A percentile compares a stretch with the other conserved stretches of the same genome.
Evolutionary conservation across 2,797 vertebrate species (phyloP).

Genomic region (Astyanax mexicanus): DNA sequence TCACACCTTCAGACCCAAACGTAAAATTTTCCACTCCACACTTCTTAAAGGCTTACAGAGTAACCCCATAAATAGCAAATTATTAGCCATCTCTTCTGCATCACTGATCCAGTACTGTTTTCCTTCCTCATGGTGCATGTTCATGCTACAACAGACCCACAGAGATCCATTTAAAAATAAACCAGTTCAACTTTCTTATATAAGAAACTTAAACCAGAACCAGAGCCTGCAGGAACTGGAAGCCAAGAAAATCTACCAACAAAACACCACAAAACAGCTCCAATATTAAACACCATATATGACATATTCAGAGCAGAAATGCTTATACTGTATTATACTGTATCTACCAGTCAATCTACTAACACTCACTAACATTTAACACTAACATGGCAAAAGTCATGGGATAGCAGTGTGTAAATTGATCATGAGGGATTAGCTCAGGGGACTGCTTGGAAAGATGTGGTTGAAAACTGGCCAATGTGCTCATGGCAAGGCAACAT

Average conservation of each 20-base stretch:
- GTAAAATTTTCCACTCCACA: not conserved
- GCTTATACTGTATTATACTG: too few species aligned
- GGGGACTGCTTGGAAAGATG: too few species aligned
- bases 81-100: not conserved
- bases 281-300: not conserved
- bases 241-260: not conserved
- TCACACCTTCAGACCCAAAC: not conserved
- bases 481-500: too few species aligned
- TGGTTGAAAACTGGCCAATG: too few species aligned
- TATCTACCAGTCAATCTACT: not conserved
- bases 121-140: not conserved
- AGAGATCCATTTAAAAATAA: not conserved
- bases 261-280: not conserved
- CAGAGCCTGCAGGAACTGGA: not conserved
- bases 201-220: not conserved
- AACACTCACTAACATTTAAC: too few species aligned
- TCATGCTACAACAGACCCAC: not conserved
- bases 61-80: conserved; percentile 2
- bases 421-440: too few species aligned
- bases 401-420: too few species aligned
- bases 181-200: not conserved
- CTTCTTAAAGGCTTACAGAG: conserved; percentile 15
- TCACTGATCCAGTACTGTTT: not conserved
- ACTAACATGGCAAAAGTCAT: too few species aligned
- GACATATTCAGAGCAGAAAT: too few species aligned